These are phyloP conservation scores for Drosophila bifasciata DNA, from an alignment of 1,140 invertebrate genomes.

Conservation along the genomic window DNA sequence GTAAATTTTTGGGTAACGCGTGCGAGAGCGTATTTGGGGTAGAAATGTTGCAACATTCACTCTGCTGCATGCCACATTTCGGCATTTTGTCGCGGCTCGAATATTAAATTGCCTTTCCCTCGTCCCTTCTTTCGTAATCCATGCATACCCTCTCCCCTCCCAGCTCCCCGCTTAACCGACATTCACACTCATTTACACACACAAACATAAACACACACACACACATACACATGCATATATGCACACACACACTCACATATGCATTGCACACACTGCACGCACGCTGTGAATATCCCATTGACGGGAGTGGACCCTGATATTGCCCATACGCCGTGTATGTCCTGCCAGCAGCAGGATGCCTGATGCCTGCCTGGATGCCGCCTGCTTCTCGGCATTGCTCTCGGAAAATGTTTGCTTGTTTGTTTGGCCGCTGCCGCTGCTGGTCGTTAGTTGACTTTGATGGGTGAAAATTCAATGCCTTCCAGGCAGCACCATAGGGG, in stretches of 20 bases:
- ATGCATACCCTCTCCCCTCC: too few species aligned
- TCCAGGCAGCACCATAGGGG: too few species aligned
- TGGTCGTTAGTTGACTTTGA: conserved; percentile 64
- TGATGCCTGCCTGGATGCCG: too few species aligned
- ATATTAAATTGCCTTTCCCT: conserved; percentile 32
- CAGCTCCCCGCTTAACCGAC: background rate
- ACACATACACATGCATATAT: background rate
- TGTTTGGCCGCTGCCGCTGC: conserved; percentile 50
- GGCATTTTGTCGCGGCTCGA: conserved; percentile 43
- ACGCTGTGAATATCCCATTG: conserved; percentile 8
- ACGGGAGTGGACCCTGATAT: conserved; percentile 15
- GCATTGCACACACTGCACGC: background rate
- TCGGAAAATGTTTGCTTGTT: conserved; percentile 51
- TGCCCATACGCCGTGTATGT: conserved; percentile 41
- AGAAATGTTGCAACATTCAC: conserved; percentile 23
- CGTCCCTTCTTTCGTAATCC: too few species aligned
- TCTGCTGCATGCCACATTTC: conserved; percentile 26
- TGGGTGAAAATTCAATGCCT: conserved; percentile 46
- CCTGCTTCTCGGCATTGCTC: background rate
- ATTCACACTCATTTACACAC: conserved; percentile 18
- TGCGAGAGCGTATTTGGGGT: background rate
- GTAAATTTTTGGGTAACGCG: conserved; percentile 10
- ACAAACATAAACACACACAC: conserved; percentile 1
- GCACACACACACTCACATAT: conserved; percentile 1
- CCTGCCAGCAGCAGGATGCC: conserved; percentile 3